Percentiles rank a stretch among this genome's conserved stretches.
phyloP scores from a whole-genome alignment of 2,797 vertebrate genomes.

The Silurus aristotelis region DNA sequence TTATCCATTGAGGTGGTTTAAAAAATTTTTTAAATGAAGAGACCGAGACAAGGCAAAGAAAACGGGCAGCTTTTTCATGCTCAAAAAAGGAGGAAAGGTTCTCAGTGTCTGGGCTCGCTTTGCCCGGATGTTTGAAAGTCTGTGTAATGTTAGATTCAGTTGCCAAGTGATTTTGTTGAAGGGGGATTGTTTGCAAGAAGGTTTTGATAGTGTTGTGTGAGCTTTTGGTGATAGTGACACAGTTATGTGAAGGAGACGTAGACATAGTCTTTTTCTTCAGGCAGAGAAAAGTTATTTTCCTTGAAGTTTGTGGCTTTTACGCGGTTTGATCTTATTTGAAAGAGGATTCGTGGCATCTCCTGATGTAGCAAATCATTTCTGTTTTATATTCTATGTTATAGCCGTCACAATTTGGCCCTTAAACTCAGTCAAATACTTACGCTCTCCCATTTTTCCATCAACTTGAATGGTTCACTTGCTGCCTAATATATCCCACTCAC shows the following conservation, averaged over 20 bases:
- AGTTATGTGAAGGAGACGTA: slow-evolving; percentile 58
- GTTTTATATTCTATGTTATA: background rate
- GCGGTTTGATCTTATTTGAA: slow-evolving; percentile 3
- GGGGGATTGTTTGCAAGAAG: slow-evolving; percentile 26
- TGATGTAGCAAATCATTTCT: background rate
- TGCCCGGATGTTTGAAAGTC: slow-evolving; percentile 54
- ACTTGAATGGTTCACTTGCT: too few relatives aligned
- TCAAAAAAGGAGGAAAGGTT: slow-evolving; percentile 59
- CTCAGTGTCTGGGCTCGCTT: slow-evolving; percentile 43
- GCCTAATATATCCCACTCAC: too few relatives aligned
- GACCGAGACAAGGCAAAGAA: background rate
- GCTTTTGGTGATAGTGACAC: slow-evolving; percentile 58
- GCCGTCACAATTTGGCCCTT: too few relatives aligned
- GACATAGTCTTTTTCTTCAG: too few relatives aligned
- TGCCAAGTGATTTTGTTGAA: slow-evolving; percentile 54
- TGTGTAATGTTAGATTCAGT: slow-evolving; percentile 61
- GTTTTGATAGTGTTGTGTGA: slow-evolving; percentile 46
- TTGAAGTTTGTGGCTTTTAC: background rate
- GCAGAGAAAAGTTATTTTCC: slow-evolving; percentile 25
- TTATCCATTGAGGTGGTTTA: slow-evolving; percentile 52
- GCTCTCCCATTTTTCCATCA: too few relatives aligned
- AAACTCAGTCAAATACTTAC: too few relatives aligned
- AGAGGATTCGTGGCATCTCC: background rate
- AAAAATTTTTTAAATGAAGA: background rate
- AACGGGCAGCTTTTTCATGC: slow-evolving; percentile 42